phyloP scores from a whole-genome alignment of 2,113 vertebrate genomes.

The Myiopsitta monachus region DNA sequence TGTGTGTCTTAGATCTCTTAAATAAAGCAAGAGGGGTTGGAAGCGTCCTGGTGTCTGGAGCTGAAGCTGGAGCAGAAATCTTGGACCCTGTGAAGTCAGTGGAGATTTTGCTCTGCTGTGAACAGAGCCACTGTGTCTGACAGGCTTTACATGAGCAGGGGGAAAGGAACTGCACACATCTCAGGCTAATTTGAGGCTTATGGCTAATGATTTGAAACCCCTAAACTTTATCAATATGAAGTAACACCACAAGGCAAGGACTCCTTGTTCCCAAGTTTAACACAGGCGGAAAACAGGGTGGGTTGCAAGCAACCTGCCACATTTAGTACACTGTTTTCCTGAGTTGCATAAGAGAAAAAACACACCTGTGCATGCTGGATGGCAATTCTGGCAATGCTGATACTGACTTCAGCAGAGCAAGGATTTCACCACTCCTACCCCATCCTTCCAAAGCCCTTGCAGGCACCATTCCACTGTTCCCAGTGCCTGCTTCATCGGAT shows the following conservation, averaged over 20 bases:
- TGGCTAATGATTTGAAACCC: not conserved
- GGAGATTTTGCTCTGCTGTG: not conserved
- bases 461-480: fast-evolving
- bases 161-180: not conserved
- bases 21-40: not conserved
- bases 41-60: not conserved
- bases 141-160: not conserved
- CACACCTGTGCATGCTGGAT: not conserved
- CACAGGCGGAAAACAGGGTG: not conserved
- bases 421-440: not conserved
- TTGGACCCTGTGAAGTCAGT: not conserved
- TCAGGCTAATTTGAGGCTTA: not conserved
- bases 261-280: not conserved
- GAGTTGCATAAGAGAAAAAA: not conserved
- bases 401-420: not conserved
- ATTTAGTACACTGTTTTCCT: not conserved
- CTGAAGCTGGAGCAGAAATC: not conserved
- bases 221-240: not conserved
- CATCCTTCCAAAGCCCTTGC: not conserved
- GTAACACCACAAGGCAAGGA: not conserved
- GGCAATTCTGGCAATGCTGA: not conserved
- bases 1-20: constrained; percentile 1
- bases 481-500: fast-evolving
- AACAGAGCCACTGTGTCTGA: not conserved
- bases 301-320: not conserved